These are phyloP conservation scores for Zeus faber DNA, from an alignment of 2,113 vertebrate species.

Conservation along the genomic window DNA sequence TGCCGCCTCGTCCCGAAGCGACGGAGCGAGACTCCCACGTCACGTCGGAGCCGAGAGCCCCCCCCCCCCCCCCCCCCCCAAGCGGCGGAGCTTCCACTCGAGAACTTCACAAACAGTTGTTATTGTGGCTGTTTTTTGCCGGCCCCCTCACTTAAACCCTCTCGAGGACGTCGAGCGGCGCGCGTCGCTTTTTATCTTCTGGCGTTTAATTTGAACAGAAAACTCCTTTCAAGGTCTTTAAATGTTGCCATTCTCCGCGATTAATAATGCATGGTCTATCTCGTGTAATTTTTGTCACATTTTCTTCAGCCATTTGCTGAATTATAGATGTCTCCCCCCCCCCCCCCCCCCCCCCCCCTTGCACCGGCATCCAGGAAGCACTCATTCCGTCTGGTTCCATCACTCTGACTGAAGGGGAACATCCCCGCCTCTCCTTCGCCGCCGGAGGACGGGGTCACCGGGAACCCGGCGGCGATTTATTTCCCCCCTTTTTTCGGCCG, in stretches of 20 bases:
- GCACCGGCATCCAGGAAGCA: constrained; percentile 45
- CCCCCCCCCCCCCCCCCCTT: constrained; percentile 37
- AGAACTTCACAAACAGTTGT: constrained; percentile 43
- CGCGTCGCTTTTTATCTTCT: constrained; percentile 10
- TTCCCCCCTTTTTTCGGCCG: constrained; percentile 21
- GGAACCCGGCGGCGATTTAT: constrained; percentile 46
- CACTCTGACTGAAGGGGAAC: constrained; percentile 43
- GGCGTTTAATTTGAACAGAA: constrained; percentile 56
- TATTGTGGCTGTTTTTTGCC: constrained; percentile 41
- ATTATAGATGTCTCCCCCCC: constrained; percentile 66
- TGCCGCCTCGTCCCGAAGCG: constrained; percentile 21
- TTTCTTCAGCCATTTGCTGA: constrained; percentile 63
- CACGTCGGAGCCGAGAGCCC: constrained; percentile 15
- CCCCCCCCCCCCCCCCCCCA: too few relatives aligned
- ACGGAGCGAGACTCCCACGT: constrained; percentile 33
- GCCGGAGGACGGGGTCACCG: constrained; percentile 49
- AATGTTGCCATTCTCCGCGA: constrained; percentile 62
- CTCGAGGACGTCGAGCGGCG: constrained; percentile 29
- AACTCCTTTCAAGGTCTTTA: constrained; percentile 63
- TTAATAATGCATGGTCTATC: constrained; percentile 68
- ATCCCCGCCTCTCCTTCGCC: constrained; percentile 38
- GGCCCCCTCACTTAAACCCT: constrained; percentile 22
- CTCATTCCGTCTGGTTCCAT: constrained; percentile 58
- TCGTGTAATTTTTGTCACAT: constrained; percentile 71
- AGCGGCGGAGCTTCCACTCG: too few relatives aligned